Evolutionary conservation across 2,888 invertebrate genomes (phyloP).

Genomic region (Metallyticus violacea): DNA sequence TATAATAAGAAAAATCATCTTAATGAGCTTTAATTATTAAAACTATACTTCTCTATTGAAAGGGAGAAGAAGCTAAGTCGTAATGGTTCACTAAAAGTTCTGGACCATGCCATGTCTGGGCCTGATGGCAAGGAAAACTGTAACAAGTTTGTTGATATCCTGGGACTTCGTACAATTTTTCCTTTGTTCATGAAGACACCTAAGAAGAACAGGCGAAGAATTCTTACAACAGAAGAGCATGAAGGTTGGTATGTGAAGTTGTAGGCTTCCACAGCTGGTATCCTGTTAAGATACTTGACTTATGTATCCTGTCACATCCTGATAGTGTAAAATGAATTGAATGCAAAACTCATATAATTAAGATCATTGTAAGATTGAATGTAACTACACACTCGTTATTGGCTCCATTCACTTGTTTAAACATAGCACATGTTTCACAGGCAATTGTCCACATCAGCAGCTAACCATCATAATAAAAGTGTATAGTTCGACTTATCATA

Average conservation of each 20-base stretch:
- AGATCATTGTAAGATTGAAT: too few species aligned
- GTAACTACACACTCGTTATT: too few species aligned
- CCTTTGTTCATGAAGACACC: conserved; percentile 99
- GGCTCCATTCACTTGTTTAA: too few species aligned
- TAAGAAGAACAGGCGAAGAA: conserved; percentile 72
- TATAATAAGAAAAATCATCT: not conserved
- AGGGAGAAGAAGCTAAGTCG: conserved; percentile 95
- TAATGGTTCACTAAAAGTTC: conserved; percentile 92
- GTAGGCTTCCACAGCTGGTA: too few species aligned
- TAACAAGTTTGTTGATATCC: conserved; percentile 96
- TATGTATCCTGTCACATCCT: too few species aligned
- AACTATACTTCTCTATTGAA: conserved; percentile 12
- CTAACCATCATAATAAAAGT: too few species aligned
- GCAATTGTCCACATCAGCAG: too few species aligned
- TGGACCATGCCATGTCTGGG: conserved; percentile 96
- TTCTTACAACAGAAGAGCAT: conserved; percentile 82
- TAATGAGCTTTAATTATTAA: not conserved
- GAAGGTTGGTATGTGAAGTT: conserved; percentile 59
- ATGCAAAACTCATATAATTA: too few species aligned
- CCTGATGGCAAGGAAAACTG: conserved; percentile 92
- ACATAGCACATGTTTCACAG: too few species aligned
- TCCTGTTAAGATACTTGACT: too few species aligned
- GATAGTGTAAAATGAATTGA: too few species aligned
- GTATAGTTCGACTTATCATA: too few species aligned
- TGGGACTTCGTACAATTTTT: conserved; percentile 93